Evolutionary conservation across 2,797 vertebrate genomes (phyloP).

Genomic region (Acropternis orthonyx): DNA sequence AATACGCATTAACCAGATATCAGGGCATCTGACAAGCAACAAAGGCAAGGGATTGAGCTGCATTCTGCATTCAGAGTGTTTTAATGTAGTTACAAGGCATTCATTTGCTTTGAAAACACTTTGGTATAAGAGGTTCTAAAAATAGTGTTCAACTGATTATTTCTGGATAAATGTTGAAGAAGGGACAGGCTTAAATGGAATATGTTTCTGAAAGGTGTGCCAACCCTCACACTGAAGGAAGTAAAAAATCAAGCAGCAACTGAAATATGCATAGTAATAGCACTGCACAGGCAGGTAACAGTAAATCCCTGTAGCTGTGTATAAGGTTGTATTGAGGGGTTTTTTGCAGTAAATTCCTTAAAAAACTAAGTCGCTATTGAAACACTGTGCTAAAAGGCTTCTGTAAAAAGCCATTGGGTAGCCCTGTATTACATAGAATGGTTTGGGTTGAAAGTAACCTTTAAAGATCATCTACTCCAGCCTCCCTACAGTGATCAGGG

Average conservation of each 20-base stretch:
- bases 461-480: neutral
- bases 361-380: neutral
- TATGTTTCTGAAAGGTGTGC: neutral
- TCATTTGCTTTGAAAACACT: neutral
- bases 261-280: neutral
- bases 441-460: neutral
- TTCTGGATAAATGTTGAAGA: neutral
- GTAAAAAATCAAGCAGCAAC: neutral
- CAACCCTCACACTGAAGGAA: neutral
- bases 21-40: neutral
- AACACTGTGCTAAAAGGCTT: neutral
- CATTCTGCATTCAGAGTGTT: neutral
- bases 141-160: neutral
- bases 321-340: fast-evolving
- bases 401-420: neutral
- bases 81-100: neutral
- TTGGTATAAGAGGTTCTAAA: neutral
- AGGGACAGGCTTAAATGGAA: neutral
- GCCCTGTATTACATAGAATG: neutral
- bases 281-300: neutral
- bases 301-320: neutral
- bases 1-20: neutral
- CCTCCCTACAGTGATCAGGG: neutral
- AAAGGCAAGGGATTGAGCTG: neutral
- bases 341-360: neutral